Conservation (phyloP, 2,113 vertebrate genomes). For the Macrotis lagotis region DNA sequence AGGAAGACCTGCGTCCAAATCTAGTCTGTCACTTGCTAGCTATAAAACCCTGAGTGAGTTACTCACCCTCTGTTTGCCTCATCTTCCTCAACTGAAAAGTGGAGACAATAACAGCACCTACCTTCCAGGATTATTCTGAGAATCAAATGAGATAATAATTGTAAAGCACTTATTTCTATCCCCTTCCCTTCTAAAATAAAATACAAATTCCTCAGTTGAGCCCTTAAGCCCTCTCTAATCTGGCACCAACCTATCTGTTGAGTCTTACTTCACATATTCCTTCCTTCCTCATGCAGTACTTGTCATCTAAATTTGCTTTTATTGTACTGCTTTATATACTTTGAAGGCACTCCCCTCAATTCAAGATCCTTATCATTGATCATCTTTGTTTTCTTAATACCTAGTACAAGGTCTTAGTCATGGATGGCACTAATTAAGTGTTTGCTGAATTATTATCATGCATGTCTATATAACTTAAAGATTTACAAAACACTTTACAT, state of each 20-base stretch:
- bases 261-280: not conserved
- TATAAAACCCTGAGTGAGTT: not conserved
- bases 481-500: not conserved
- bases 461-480: not conserved
- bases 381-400: not conserved
- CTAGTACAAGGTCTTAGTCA: not conserved
- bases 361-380: not conserved
- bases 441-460: not conserved
- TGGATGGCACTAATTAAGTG: no score
- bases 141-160: not conserved
- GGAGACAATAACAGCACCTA: not conserved
- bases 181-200: not conserved
- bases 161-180: not conserved
- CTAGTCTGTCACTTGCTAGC: not conserved
- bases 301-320: not conserved
- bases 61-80: no score
- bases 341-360: not conserved
- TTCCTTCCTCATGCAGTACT: not conserved
- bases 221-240: not conserved
- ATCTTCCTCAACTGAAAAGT: not conserved
- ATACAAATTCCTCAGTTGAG: not conserved
- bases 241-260: not conserved
- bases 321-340: not conserved
- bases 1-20: not conserved
- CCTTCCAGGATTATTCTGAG: not conserved